Conservation (phyloP, 92 coral and sea anemone species). For the Umimayanthus kanabou region DNA sequence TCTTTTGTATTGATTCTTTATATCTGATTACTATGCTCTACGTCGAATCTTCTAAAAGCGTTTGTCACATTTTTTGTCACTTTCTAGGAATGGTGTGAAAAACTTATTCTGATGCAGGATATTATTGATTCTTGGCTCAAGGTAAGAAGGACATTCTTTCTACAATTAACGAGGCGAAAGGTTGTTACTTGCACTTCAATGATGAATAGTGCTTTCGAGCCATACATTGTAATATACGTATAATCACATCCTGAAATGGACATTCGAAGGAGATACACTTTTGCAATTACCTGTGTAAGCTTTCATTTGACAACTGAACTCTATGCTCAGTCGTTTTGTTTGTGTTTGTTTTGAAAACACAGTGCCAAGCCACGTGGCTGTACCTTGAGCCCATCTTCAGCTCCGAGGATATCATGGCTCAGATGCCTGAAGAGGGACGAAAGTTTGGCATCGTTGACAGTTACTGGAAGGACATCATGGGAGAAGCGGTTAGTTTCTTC, state of each 20-base stretch:
- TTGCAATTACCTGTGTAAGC: no score
- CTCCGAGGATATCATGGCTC: conserved; percentile 99
- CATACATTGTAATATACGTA: background rate
- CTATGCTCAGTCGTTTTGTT: background rate
- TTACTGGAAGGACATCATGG: conserved; percentile 99
- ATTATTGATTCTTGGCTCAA: conserved; percentile 97
- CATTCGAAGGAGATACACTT: background rate
- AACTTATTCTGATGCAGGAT: conserved; percentile 96
- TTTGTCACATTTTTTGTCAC: background rate
- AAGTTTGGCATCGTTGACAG: conserved; percentile 99
- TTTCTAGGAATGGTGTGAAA: conserved; percentile 95
- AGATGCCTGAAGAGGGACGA: conserved; percentile 98
- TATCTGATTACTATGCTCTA: background rate
- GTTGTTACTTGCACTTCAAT: background rate
- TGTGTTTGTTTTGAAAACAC: conserved; percentile 11
- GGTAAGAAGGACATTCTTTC: conserved; percentile 49
- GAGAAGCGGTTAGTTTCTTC: conserved; percentile 71
- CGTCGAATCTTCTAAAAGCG: background rate
- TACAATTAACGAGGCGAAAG: no score
- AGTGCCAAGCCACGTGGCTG: conserved; percentile 99
- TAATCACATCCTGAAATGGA: background rate
- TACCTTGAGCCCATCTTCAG: conserved; percentile 97
- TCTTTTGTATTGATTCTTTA: no score
- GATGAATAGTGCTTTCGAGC: background rate
- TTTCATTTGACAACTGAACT: background rate